Base-by-base conservation (phyloP, 2,888 invertebrate species). In the Netelia virgata region DNA sequence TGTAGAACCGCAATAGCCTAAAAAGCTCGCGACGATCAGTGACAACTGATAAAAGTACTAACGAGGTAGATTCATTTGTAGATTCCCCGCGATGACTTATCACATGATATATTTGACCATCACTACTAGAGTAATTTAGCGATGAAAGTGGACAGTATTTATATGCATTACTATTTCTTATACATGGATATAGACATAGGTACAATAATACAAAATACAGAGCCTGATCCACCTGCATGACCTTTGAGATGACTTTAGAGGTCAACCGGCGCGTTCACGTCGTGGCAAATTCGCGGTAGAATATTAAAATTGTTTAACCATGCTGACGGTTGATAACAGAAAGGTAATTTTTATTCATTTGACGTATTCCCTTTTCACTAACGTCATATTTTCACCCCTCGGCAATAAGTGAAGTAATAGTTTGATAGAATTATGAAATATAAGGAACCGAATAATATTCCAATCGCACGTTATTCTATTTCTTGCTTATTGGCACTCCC, bases 241-340 rank as follows among this genome's bases (percentile, higher is more conserved):
- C 57, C 61, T 28, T 61, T 14, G 61, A n/a, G 10, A 28, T 28
- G 61, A 23, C 14, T 61, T 28, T 61, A 61, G 61, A 61, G 61
- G 61, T 61, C 61, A 61, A 18, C 23, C 23, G 28, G 61, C 23
- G 28, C 14, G 11, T 28, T 61, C 23, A 18, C 28, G 61, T 61
- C 14, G 8, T 36, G 28, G 23, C 61, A 61, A 14, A 61, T 11
- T 61, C 28, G 28, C 23, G 14, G 14, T 14, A 28, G 61, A 28
- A 28, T 61, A 61, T 61, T 61, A 61, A 61, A 61, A 61, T 28
- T 23, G 23, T 28, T 28, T 11, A 28, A 61, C 5, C 2, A 61
- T 61, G 61, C 28, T 61, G 28, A 61, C 16, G 23, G 61, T 61
- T 10, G 61, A 61, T 11, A 23, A 20, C 11, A 61, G n/a, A 18